Conservation (phyloP, 2,113 vertebrate species). For the Muscicapa adusta region DNA sequence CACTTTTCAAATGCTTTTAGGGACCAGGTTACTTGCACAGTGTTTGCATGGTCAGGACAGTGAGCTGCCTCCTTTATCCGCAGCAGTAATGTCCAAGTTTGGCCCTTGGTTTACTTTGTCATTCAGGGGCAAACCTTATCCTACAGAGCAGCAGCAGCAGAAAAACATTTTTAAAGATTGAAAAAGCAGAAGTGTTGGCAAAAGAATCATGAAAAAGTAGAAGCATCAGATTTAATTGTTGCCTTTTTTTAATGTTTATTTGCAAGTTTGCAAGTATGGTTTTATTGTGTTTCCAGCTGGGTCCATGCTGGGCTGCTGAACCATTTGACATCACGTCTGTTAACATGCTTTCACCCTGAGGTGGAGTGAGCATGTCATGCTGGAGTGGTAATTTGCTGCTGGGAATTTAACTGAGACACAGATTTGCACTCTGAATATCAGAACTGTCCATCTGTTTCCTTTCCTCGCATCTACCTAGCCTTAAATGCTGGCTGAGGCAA, state of each 20-base stretch:
- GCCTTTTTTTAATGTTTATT: neutral
- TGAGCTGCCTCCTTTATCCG: neutral
- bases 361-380: neutral
- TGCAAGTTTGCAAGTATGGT: neutral
- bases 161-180: neutral
- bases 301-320: neutral
- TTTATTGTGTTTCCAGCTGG: neutral
- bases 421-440: constrained; percentile 19
- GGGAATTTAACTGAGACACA: constrained; percentile 24
- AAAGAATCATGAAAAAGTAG: neutral
- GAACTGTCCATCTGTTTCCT: constrained; percentile 40
- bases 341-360: neutral
- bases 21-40: neutral
- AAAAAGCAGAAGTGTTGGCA: neutral
- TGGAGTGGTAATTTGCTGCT: constrained; percentile 15
- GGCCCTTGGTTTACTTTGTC: neutral
- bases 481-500: neutral
- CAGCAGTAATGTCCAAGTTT: neutral
- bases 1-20: neutral
- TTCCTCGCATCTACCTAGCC: neutral
- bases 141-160: neutral
- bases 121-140: neutral
- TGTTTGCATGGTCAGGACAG: neutral
- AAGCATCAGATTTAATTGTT: neutral
- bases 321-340: neutral